Evolutionary conservation across 1,140 invertebrate species (phyloP), one percentile per base, ranked within the genome.

Genomic region (Aricia agestis): DNA sequence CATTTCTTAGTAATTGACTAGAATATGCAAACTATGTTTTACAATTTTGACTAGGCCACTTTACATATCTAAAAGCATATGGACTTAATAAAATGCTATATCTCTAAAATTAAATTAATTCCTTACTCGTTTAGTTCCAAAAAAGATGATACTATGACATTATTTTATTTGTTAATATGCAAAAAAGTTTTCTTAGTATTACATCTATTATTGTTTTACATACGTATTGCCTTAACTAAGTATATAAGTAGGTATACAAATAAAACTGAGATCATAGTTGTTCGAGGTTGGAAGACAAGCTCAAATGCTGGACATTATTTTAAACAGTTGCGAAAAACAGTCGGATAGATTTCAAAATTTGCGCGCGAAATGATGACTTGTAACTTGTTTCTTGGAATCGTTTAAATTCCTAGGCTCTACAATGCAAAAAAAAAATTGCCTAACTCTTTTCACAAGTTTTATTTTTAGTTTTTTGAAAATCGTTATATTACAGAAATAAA

Each of bases 1-100:
- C 76, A 78, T 78, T 79, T 77, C 68, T 63, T 70, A 68, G 77
- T 86, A 86, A 89, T 89, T 89, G 86, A 89, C 86, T 89, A 89
- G 80, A 84, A 81, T 82, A 85, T 74, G 74, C 72, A 82, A 79
- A 74, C 72, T 82, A 78, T 76, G 70, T 68, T 70, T 76, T 71
- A 61, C 59, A 61, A 17, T 75, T 78, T 72, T 75, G 72, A 84
- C 82, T 88, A 86, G 86, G 85, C 83, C 86, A 63, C 18, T 63
- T 63, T 63, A 63, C 59, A 63, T 19, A 13, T 63, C 59, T 63
- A 63, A 25, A 63, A 63, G 59, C 59, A 19, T 36, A 36, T 25
- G 19, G 19, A 63, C 59, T 31, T 66, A 71, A 58, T 67, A 15
- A 67, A 57, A 66, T 71, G 52, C 17, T 71, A 71, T 67, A 66